Percentiles rank a stretch among this genome's conserved stretches.
Conservation (phyloP, 2,113 vertebrate species). For the Lucifuga dentata region DNA sequence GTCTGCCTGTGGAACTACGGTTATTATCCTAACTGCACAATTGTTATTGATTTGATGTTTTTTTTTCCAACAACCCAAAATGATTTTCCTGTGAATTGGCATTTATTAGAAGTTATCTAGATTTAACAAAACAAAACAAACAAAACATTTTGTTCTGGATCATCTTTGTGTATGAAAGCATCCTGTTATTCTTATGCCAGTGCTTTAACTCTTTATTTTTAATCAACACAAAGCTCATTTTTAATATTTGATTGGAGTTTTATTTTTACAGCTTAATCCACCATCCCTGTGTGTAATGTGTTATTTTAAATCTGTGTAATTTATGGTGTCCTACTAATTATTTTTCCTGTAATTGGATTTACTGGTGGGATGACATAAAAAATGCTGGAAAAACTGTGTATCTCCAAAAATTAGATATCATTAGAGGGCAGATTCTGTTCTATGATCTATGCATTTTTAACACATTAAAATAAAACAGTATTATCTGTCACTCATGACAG, state of each 20-base stretch:
- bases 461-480: slow-evolving; percentile 17
- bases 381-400: slow-evolving; percentile 24
- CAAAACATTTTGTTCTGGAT: background rate
- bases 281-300: background rate
- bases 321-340: slow-evolving; percentile 7
- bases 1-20: slow-evolving; percentile 28
- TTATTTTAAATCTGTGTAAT: slow-evolving; percentile 20
- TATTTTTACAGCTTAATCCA: slow-evolving; percentile 7
- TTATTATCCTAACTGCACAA: slow-evolving; percentile 1
- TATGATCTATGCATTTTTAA: slow-evolving; percentile 50
- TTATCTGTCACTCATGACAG: slow-evolving; percentile 11
- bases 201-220: slow-evolving; percentile 35
- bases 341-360: slow-evolving; percentile 30
- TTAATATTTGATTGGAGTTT: slow-evolving; percentile 11
- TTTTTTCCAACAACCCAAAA: slow-evolving; percentile 3
- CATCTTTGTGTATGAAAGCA: slow-evolving; percentile 3
- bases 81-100: slow-evolving; percentile 17
- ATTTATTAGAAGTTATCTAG: slow-evolving; percentile 25
- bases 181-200: slow-evolving; percentile 20
- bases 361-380: slow-evolving; percentile 28
- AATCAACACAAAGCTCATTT: slow-evolving; percentile 19
- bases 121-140: too few species aligned
- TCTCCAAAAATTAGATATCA: slow-evolving; percentile 24
- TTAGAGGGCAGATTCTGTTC: slow-evolving; percentile 2
- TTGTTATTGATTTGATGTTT: background rate